Conservation (phyloP, 1,140 invertebrate species). For the Drosophila trapezifrons region DNA sequence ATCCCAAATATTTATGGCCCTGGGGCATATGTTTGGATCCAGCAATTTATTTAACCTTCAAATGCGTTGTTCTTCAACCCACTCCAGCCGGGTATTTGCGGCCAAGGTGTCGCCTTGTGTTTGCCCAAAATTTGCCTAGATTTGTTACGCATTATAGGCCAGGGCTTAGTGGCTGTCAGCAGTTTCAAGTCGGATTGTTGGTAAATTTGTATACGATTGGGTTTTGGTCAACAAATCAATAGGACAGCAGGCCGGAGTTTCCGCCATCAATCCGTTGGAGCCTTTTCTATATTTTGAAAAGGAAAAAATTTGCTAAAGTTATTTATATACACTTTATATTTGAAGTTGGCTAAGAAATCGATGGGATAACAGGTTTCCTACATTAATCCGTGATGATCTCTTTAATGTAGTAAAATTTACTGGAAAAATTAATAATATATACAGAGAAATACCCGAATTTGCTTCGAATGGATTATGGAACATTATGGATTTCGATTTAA, state of each 20-base stretch:
- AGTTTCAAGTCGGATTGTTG: constrained; percentile 31
- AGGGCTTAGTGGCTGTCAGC: constrained; percentile 47
- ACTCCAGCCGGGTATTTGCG: neutral
- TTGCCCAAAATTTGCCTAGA: constrained; percentile 76
- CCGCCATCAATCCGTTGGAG: neutral
- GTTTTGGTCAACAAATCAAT: constrained; percentile 40
- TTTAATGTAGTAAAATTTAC: no score
- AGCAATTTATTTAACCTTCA: constrained; percentile 79
- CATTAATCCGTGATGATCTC: no score
- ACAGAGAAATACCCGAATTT: no score
- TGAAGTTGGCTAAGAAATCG: no score
- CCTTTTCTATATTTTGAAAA: no score
- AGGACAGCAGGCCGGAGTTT: neutral
- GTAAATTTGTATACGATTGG: constrained; percentile 46
- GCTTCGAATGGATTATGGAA: no score
- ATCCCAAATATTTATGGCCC: constrained; percentile 77
- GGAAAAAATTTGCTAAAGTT: no score
- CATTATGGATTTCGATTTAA: no score
- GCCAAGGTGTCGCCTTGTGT: constrained; percentile 54
- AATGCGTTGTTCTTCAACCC: constrained; percentile 39
- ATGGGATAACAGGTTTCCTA: no score
- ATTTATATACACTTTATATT: no score
- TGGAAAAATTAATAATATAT: no score
- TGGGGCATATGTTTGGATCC: constrained; percentile 69
- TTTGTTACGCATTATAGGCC: constrained; percentile 69